These are phyloP conservation scores for Sclerodermus sp. DNA, from an alignment of 2,888 invertebrate genomes.

Conservation along the genomic window DNA sequence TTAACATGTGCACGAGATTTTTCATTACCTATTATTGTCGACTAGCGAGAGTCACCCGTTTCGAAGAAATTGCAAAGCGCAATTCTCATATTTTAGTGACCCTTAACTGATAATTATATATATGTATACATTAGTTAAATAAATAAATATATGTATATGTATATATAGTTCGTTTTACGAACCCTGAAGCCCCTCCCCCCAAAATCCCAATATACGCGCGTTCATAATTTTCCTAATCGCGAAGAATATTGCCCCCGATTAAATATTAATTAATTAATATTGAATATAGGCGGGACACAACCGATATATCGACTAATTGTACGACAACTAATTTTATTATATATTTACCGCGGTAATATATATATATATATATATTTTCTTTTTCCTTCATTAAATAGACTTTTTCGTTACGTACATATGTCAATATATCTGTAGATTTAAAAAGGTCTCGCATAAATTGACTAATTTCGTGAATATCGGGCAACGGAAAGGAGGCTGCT, in stretches of 20 bases:
- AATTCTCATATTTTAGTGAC: constrained; percentile 9
- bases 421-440: constrained; percentile 30
- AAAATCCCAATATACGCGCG: too few species aligned
- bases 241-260: constrained; percentile 8
- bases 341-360: constrained; percentile 3
- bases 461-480: constrained; percentile 49
- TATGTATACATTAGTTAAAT: neutral
- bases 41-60: constrained; percentile 15
- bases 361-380: constrained; percentile 19
- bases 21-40: constrained; percentile 29
- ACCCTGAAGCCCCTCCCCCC: too few species aligned
- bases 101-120: constrained; percentile 2
- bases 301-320: constrained; percentile 1
- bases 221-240: neutral
- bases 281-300: constrained; percentile 17
- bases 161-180: neutral
- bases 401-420: constrained; percentile 22
- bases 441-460: constrained; percentile 55
- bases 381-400: constrained; percentile 23
- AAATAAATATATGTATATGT: too few species aligned
- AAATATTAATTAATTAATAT: constrained; percentile 11
- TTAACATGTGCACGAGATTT: constrained; percentile 25
- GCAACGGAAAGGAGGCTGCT: constrained; percentile 31
- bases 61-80: constrained; percentile 16
- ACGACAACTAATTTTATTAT: neutral